A percentile compares a stretch with the other conserved stretches of the same genome.
These are phyloP conservation scores for Cyanoliseus patagonus DNA, from an alignment of 2,113 vertebrate species.

Conservation along the genomic window DNA sequence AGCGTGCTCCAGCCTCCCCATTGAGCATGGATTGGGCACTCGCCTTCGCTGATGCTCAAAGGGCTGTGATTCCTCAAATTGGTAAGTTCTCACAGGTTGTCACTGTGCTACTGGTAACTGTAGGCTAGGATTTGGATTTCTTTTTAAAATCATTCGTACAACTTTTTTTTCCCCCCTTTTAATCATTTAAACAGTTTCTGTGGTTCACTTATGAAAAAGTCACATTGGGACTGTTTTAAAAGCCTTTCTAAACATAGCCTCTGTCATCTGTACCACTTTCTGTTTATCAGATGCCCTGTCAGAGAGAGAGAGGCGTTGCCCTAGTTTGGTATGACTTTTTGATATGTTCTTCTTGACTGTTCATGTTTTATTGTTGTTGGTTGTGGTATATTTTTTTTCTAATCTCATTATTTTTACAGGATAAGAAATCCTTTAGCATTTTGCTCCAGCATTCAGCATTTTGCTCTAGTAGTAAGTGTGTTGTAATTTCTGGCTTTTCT, in stretches of 20 bases:
- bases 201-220: slow-evolving; percentile 1
- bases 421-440: neutral
- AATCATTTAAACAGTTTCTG: neutral
- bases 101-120: neutral
- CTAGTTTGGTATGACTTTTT: neutral
- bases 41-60: neutral
- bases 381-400: neutral
- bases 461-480: neutral
- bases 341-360: neutral
- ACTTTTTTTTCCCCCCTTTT: neutral
- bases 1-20: accelerated
- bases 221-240: neutral
- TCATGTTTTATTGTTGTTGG: neutral
- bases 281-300: slow-evolving; percentile 28
- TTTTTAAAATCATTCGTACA: neutral
- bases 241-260: slow-evolving; percentile 48
- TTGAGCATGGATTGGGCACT: neutral
- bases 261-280: neutral
- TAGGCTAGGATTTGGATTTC: neutral
- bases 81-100: neutral
- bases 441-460: neutral
- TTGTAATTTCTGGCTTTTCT: neutral
- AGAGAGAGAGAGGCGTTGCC: neutral
- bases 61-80: neutral
- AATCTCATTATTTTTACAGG: neutral